Base-by-base conservation (phyloP, 1,140 invertebrate species). In the Cydia splendana region DNA sequence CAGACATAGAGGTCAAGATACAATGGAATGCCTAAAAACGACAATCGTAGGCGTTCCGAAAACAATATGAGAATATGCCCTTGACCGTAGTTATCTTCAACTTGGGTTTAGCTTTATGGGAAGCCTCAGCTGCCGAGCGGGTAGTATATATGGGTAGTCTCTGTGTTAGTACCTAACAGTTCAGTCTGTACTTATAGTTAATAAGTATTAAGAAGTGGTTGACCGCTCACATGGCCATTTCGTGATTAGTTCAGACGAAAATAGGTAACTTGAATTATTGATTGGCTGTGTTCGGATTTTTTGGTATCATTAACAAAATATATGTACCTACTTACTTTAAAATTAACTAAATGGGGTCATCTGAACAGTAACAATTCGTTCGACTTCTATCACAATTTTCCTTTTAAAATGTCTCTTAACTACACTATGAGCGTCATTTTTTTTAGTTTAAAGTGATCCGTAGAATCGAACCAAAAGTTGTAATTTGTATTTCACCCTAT, bases 401-500 rank as follows among this genome's bases (percentile, higher is more conserved):
- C 30, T 30, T 30, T 30, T 30, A 30, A 30, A 30, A 30, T 30
- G 30, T 4, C 30, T 24, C 24, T 24, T 30, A 30, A 30, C 2
- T 38, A 38, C 4, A 38, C 1, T 38, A 38, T 38, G 2, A 30
- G 34, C 34, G 34, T 4, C 4, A 38, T 7, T 38, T 38, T 38
- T 38, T 4, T 38, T 38, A 30, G 30, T 30, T 24, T 24, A 24
- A 24, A 24, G 24, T 24, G 24, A 24, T 24, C 24, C 24, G 42
- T 45, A 45, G 42, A 45, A 45, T 45, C 42, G 42, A 45, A 45
- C 12, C 42, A 48, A 57, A 51, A 51, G 48, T 51, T 51, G 53
- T 57, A 57, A 57, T 57, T 57, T 57, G 53, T 5, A 57, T 57
- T 57, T 57, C n/a, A n/a, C n/a, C n/a, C 53, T n/a, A 18, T 18